Evolutionary conservation across 1,140 invertebrate species (phyloP).

Genomic region (Triops cancriformis): DNA sequence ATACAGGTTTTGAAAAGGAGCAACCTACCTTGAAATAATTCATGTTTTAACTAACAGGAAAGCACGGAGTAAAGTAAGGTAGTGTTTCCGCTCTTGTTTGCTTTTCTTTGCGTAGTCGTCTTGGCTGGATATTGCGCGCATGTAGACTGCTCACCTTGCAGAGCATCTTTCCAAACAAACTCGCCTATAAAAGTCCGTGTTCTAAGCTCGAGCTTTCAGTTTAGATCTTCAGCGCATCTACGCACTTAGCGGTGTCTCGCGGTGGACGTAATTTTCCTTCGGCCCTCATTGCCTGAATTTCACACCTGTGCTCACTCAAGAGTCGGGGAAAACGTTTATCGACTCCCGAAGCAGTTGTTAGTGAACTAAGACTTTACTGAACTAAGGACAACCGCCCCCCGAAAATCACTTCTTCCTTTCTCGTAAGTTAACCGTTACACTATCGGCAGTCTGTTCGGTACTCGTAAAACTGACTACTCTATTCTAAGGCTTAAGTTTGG

Average conservation of each 20-base stretch:
- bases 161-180: neutral
- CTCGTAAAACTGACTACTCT: neutral
- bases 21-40: neutral
- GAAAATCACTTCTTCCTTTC: neutral
- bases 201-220: conserved; percentile 10
- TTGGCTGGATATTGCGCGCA: neutral
- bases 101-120: neutral
- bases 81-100: neutral
- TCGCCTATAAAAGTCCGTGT: conserved; percentile 2
- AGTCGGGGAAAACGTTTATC: neutral
- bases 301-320: neutral
- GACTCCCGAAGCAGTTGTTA: neutral
- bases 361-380: too few species aligned
- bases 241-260: neutral
- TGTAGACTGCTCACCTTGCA: conserved; percentile 5
- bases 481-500: neutral
- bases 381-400: neutral
- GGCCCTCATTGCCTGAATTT: neutral
- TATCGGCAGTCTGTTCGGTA: neutral
- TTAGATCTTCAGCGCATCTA: conserved; percentile 5
- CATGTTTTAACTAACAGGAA: neutral
- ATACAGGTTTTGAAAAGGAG: neutral
- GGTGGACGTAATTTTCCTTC: neutral
- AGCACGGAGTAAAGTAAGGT: neutral
- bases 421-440: neutral